Base-by-base conservation (phyloP, 1,140 invertebrate genomes). In the Paraescarpia echinospica region DNA sequence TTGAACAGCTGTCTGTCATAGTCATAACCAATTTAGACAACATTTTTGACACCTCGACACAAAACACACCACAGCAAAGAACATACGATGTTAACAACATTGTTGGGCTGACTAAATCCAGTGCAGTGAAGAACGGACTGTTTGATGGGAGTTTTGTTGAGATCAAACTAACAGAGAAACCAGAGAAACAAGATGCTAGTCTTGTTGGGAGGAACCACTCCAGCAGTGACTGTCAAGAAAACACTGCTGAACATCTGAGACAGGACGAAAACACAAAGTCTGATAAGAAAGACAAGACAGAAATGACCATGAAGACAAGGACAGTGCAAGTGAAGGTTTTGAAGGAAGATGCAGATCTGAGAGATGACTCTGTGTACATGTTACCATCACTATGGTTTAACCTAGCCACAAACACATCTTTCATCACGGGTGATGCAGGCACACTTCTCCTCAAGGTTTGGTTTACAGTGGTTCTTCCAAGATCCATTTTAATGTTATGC, bases 101-200 rank as follows among this genome's bases (percentile, higher is more conserved):
- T 4, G 27, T 77, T 31, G 59, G 9, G 59, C 4, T 77, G 59
- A 77, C 59, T 27, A 77, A 77, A 77, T 77, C 12, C 59, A 77
- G 18, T 77, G 59, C 59, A 27, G 59, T 77, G 59, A 77, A 77
- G 59, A 77, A 77, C 22, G 59, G 59, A 18, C 59, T 77, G 27
- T 77, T 77, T 77, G 59, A 77, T 77, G 59, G 59, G 59, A 77
- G 59, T 77, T 77, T 77, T 77, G 22, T 77, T 77, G 59, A 77
- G 59, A 77, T 77, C 59, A 77, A 77, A 77, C 14, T 77, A 27
- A 6, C 59, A 77, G 59, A 77, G 14, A 77, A 77, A 18, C 59
- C 59, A 77, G 59, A 77, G 59, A 77, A 77, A 77, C 4, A 6
- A 77, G 59, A 2, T 77, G 59, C 22, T 31, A 27, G 4, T 77